Evolutionary conservation across 2,113 vertebrate genomes (phyloP).

Genomic region (Xiphias gladius): DNA sequence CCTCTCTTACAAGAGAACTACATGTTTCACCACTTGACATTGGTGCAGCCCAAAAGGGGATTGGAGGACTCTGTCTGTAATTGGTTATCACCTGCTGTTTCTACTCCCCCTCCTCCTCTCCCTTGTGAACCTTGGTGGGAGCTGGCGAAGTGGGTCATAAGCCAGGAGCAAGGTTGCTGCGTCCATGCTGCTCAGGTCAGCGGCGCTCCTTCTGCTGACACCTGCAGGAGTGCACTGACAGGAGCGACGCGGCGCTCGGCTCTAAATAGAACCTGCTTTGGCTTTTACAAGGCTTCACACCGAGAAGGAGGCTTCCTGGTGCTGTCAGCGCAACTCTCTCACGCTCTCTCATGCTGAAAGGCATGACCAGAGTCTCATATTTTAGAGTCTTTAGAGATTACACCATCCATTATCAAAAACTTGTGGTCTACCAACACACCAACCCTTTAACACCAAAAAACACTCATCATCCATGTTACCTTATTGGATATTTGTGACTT

Average conservation of each 20-base stretch:
- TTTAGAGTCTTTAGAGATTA: constrained; percentile 5
- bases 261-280: constrained; percentile 34
- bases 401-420: not conserved
- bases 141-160: constrained; percentile 49
- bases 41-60: constrained; percentile 24
- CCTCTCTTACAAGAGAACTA: constrained; percentile 28
- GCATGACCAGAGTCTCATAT: not conserved
- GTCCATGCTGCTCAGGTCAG: constrained; percentile 16
- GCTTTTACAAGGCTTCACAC: constrained; percentile 39
- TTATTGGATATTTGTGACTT: not conserved
- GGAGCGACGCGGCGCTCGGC: not conserved
- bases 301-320: constrained; percentile 2
- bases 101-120: not conserved
- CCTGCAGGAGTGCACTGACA: constrained; percentile 28
- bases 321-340: constrained; percentile 39
- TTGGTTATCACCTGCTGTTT: constrained; percentile 58
- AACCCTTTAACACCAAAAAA: not conserved
- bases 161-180: constrained; percentile 33
- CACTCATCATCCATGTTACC: no score
- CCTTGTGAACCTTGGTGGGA: constrained; percentile 30
- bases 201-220: constrained; percentile 3
- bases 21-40: constrained; percentile 63
- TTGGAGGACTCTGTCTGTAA: constrained; percentile 45
- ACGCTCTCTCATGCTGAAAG: constrained; percentile 8
- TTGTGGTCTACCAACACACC: not conserved